A percentile compares a stretch with the other conserved stretches of the same genome.
phyloP scores from a whole-genome alignment of 2,888 invertebrate species.

The Hypomecis atomaria region DNA sequence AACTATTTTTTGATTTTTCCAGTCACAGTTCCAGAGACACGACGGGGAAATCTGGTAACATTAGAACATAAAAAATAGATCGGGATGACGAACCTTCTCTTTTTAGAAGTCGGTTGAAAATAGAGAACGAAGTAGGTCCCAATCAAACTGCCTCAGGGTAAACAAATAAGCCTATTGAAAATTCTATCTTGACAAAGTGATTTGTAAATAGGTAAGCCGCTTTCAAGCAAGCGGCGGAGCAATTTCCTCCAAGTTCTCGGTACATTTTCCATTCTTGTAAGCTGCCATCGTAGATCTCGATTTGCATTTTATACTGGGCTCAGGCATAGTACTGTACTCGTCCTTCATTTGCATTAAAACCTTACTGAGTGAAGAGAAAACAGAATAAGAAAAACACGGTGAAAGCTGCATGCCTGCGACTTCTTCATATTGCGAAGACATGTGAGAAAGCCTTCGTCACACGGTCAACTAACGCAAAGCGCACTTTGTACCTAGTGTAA shows the following conservation, averaged over 20 bases:
- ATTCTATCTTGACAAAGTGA: conserved; percentile 16
- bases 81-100: no score
- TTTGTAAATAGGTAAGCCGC: conserved; percentile 21
- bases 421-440: no score
- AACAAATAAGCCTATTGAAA: conserved; percentile 3
- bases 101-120: no score
- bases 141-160: not conserved
- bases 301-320: conserved; percentile 26
- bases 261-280: conserved; percentile 29
- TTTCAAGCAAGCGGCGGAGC: conserved; percentile 11
- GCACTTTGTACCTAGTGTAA: no score
- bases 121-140: not conserved
- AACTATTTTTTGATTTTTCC: no score
- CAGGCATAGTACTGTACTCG: not conserved
- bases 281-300: conserved; percentile 16
- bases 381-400: no score
- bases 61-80: no score
- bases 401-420: no score
- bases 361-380: not conserved
- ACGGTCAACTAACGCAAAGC: no score
- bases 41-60: no score
- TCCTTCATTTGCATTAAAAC: conserved; percentile 17
- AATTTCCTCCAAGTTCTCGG: conserved; percentile 21
- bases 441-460: no score
- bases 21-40: no score